These are phyloP conservation scores for Polylopha cassiicola DNA, from an alignment of 2,888 invertebrate genomes.

Conservation along the genomic window DNA sequence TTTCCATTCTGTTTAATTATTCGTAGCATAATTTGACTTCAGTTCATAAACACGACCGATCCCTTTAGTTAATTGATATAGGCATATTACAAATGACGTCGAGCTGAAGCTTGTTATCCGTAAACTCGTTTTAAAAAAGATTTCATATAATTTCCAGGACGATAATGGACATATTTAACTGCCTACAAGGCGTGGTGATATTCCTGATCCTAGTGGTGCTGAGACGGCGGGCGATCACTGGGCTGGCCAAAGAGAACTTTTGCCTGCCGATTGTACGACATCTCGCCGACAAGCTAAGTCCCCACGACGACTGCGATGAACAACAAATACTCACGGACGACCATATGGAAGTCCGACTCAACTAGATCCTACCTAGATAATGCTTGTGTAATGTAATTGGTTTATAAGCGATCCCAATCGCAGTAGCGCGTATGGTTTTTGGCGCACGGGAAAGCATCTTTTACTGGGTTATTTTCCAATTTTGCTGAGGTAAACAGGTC, in stretches of 20 bases:
- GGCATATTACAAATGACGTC: no score
- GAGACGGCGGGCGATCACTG: conserved; percentile 73
- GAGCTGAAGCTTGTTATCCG: conserved; percentile 19
- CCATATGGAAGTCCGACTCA: conserved; percentile 64
- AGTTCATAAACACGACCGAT: no score
- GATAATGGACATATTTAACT: conserved; percentile 80
- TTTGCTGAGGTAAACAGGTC: no score
- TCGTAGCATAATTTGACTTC: no score
- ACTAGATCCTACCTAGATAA: conserved; percentile 33
- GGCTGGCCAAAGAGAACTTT: conserved; percentile 62
- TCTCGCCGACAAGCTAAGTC: conserved; percentile 56
- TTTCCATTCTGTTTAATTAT: no score
- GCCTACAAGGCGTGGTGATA: conserved; percentile 80
- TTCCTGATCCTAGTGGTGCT: conserved; percentile 79
- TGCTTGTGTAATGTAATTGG: no score
- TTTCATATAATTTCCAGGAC: conserved; percentile 77
- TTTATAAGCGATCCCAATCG: no score
- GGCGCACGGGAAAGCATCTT: no score
- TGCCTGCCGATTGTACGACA: conserved; percentile 49
- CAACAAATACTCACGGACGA: conserved; percentile 59
- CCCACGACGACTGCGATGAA: conserved; percentile 62
- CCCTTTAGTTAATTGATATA: no score
- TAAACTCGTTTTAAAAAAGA: no score
- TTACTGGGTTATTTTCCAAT: no score
- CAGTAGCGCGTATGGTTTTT: no score